These are phyloP conservation scores for Tenebrio molitor DNA, from an alignment of 1,140 invertebrate species.

Conservation along the genomic window DNA sequence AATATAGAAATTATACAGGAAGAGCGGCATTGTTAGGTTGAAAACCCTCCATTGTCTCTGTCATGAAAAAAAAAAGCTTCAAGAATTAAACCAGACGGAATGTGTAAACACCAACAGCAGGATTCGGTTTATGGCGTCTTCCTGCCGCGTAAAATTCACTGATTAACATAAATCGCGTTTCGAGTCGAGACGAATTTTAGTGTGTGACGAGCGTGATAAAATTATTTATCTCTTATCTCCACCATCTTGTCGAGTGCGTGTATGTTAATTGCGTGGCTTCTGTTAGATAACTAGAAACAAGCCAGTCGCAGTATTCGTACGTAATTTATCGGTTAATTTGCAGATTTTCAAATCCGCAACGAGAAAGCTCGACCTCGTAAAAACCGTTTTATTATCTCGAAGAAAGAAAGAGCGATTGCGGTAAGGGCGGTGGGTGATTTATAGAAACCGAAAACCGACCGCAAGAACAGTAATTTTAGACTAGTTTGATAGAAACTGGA, in stretches of 20 bases:
- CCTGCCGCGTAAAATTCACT: conserved; percentile 1
- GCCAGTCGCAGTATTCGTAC: not conserved
- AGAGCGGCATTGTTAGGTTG: not conserved
- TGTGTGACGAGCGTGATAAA: not conserved
- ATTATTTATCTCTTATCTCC: not conserved
- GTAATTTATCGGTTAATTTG: not conserved
- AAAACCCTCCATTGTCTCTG: conserved; percentile 8
- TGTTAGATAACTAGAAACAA: not conserved
- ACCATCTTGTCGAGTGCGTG: not conserved
- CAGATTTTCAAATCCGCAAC: not conserved
- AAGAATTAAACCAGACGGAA: no score
- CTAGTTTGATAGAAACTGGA: not conserved
- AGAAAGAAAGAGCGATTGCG: not conserved
- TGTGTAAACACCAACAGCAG: not conserved
- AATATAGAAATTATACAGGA: conserved; percentile 18
- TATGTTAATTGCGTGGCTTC: conserved; percentile 1
- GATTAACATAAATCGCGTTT: conserved; percentile 11
- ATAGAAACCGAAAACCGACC: not conserved
- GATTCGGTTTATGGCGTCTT: conserved; percentile 12
- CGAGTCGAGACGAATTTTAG: conserved; percentile 1
- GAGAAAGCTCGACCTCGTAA: not conserved
- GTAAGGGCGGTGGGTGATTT: not conserved
- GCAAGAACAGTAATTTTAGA: not conserved
- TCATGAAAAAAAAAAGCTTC: not conserved
- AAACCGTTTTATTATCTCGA: not conserved